phyloP scores from a whole-genome alignment of 2,797 vertebrate genomes.

The Danio jaintianensis region DNA sequence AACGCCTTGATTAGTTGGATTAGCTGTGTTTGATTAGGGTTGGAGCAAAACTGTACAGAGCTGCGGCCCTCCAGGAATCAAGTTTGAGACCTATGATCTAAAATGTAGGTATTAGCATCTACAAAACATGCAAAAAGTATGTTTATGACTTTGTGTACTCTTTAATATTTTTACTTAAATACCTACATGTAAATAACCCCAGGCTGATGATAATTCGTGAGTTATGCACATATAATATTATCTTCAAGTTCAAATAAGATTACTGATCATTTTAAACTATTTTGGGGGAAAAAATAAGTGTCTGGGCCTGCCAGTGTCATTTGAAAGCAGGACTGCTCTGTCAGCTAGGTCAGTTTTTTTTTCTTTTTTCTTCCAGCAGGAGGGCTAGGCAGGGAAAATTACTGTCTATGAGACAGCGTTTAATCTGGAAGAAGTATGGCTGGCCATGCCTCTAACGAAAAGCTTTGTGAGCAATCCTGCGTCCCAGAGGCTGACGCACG shows the following conservation, averaged over 20 bases:
- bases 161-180: background rate
- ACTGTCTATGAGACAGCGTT: slow-evolving; percentile 44
- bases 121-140: background rate
- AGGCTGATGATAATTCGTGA: background rate
- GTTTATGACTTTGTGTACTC: background rate
- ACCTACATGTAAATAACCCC: background rate
- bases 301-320: slow-evolving; percentile 10
- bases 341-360: background rate
- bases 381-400: slow-evolving; percentile 20
- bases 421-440: slow-evolving; percentile 60
- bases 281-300: slow-evolving; percentile 5
- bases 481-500: slow-evolving; percentile 34
- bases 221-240: background rate
- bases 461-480: slow-evolving; percentile 49
- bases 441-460: slow-evolving; percentile 46
- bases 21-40: no score
- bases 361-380: background rate
- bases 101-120: no score
- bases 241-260: background rate
- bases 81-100: no score
- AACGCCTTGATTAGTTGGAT: no score
- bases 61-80: no score
- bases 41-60: no score
- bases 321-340: slow-evolving; percentile 9
- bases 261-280: background rate